A percentile compares a stretch with the other conserved stretches of the same genome.
These are phyloP conservation scores for Helicoverpa assulta DNA, from an alignment of 2,888 invertebrate genomes.

Conservation along the genomic window DNA sequence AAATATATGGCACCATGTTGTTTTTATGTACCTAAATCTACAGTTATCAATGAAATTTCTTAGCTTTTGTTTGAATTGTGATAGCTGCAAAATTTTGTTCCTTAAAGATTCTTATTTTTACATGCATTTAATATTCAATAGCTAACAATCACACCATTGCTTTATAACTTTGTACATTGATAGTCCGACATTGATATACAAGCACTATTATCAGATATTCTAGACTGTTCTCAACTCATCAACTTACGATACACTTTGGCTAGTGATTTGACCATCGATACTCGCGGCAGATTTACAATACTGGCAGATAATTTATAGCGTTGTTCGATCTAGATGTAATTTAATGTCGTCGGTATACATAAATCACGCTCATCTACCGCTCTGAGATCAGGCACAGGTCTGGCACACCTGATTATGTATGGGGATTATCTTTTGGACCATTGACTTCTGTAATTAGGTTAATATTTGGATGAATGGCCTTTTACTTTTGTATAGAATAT, in stretches of 20 bases:
- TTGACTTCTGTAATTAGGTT: slow-evolving; percentile 74
- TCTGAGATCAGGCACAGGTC: slow-evolving; percentile 80
- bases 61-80: neutral
- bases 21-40: slow-evolving; percentile 19
- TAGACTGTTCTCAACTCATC: slow-evolving; percentile 53
- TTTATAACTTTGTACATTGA: slow-evolving; percentile 25
- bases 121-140: neutral
- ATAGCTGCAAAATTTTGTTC: no score
- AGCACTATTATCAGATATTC: slow-evolving; percentile 44
- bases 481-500: slow-evolving; percentile 13
- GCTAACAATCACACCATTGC: slow-evolving; percentile 14
- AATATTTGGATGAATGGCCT: slow-evolving; percentile 48
- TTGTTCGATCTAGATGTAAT: slow-evolving; percentile 89
- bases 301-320: slow-evolving; percentile 86
- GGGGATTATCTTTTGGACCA: slow-evolving; percentile 69
- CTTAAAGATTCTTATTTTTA: neutral
- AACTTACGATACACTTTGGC: slow-evolving; percentile 59
- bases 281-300: slow-evolving; percentile 88
- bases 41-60: slow-evolving; percentile 13
- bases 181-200: slow-evolving; percentile 32
- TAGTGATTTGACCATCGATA: slow-evolving; percentile 86
- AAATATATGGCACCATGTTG: slow-evolving; percentile 18
- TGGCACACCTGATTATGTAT: slow-evolving; percentile 79
- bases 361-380: slow-evolving; percentile 87
- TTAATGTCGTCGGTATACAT: slow-evolving; percentile 87